Conservation (phyloP, 1,140 invertebrate genomes). For the Drosophila melanica region DNA sequence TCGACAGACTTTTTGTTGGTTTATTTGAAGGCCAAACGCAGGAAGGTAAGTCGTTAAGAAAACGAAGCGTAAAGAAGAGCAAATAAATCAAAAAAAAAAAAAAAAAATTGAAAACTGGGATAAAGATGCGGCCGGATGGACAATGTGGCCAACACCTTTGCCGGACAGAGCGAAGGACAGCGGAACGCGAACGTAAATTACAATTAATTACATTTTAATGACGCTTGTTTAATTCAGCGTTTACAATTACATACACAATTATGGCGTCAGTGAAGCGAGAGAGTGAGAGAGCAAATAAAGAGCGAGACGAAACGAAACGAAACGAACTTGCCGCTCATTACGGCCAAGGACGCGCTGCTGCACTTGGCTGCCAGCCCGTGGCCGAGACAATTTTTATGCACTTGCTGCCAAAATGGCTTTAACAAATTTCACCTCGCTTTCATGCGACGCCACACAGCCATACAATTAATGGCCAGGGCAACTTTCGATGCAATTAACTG, state of each 20-base stretch:
- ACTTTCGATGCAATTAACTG: constrained; percentile 68
- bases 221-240: constrained; percentile 83
- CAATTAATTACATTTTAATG: constrained; percentile 84
- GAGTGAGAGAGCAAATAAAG: neutral
- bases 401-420: constrained; percentile 65
- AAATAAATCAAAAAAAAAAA: neutral
- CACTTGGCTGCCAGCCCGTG: constrained; percentile 41
- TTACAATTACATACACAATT: constrained; percentile 83
- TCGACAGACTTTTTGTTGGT: neutral
- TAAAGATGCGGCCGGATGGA: constrained; percentile 32
- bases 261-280: constrained; percentile 45
- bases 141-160: constrained; percentile 54
- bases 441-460: constrained; percentile 35
- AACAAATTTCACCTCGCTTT: constrained; percentile 64
- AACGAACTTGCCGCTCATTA: constrained; percentile 61
- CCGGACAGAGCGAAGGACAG: constrained; percentile 49
- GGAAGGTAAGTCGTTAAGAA: constrained; percentile 33
- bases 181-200: constrained; percentile 76
- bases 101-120: constrained; percentile 36
- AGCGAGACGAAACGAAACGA: constrained; percentile 7
- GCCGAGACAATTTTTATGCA: constrained; percentile 69
- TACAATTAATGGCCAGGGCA: constrained; percentile 60
- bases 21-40: neutral
- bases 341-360: constrained; percentile 44
- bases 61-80: constrained; percentile 9